Conservation (phyloP, 2,797 vertebrate species). For the Lutjanus argentimaculatus region DNA sequence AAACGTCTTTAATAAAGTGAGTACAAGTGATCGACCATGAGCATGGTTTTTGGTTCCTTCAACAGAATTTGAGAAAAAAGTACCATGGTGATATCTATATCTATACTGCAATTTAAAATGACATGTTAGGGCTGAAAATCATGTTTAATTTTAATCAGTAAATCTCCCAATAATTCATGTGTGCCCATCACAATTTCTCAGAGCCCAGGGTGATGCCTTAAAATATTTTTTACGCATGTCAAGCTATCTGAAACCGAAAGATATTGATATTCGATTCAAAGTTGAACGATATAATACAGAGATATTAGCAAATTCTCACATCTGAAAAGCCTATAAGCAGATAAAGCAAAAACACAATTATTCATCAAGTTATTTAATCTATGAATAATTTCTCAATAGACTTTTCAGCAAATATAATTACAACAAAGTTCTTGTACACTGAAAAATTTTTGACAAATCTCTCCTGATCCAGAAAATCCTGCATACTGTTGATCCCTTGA, state of each 20-base stretch:
- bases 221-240: no score
- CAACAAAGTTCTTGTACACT: neutral
- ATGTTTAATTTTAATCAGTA: neutral
- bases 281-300: no score
- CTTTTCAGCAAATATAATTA: slow-evolving; percentile 8
- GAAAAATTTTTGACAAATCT: neutral
- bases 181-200: slow-evolving; percentile 4
- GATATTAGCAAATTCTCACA: no score
- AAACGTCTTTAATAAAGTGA: neutral
- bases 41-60: neutral
- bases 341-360: slow-evolving; percentile 14
- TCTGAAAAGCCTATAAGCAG: neutral
- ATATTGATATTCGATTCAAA: no score
- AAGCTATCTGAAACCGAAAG: no score
- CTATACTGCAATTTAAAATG: neutral
- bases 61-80: neutral
- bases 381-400: slow-evolving; percentile 9
- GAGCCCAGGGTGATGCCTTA: no score
- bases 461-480: no score
- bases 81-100: neutral
- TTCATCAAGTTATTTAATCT: neutral
- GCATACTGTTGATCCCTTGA: neutral
- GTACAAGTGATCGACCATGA: rapidly evolving
- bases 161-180: slow-evolving; percentile 11
- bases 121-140: slow-evolving; percentile 1